A percentile compares a stretch with the other conserved stretches of the same genome.
Evolutionary conservation across 35 echinoderm and acorn worm species (phyloP).

Genomic region (Patiria miniata): DNA sequence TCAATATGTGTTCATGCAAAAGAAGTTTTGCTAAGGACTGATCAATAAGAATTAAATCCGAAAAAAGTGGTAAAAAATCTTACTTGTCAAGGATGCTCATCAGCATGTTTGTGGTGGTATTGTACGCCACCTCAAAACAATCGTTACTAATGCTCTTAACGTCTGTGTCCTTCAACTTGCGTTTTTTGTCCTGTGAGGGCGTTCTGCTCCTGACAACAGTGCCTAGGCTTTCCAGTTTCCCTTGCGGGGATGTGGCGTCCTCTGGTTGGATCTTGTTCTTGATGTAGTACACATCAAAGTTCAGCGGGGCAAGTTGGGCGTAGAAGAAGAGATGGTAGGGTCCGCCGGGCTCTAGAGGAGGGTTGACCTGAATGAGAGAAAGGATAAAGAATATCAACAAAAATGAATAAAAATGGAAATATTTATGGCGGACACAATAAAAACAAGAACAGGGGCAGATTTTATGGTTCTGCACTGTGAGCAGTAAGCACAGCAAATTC

Average conservation of each 20-base stretch:
- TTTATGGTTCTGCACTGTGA: too few relatives aligned
- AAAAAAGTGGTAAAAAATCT: background rate
- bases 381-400: background rate
- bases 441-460: too few relatives aligned
- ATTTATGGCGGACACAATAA: too few relatives aligned
- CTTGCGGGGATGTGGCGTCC: background rate
- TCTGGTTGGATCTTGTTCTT: slow-evolving; percentile 12
- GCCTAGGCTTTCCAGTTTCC: background rate
- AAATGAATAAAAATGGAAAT: too few relatives aligned
- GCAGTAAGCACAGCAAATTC: too few relatives aligned
- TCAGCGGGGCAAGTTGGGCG: slow-evolving; percentile 50
- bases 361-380: slow-evolving; percentile 45
- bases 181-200: background rate
- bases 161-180: background rate
- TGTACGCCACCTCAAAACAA: slow-evolving; percentile 55
- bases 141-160: slow-evolving; percentile 60
- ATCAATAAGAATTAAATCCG: background rate
- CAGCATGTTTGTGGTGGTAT: slow-evolving; percentile 46
- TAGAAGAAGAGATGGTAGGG: slow-evolving; percentile 61
- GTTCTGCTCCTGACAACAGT: background rate
- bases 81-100: slow-evolving; percentile 61
- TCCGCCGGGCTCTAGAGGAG: slow-evolving; percentile 22
- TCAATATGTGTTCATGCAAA: too few relatives aligned
- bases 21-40: too few relatives aligned
- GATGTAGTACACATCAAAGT: slow-evolving; percentile 39